These are phyloP conservation scores for Drosophila busckii DNA, from an alignment of 1,140 invertebrate species.

Conservation along the genomic window DNA sequence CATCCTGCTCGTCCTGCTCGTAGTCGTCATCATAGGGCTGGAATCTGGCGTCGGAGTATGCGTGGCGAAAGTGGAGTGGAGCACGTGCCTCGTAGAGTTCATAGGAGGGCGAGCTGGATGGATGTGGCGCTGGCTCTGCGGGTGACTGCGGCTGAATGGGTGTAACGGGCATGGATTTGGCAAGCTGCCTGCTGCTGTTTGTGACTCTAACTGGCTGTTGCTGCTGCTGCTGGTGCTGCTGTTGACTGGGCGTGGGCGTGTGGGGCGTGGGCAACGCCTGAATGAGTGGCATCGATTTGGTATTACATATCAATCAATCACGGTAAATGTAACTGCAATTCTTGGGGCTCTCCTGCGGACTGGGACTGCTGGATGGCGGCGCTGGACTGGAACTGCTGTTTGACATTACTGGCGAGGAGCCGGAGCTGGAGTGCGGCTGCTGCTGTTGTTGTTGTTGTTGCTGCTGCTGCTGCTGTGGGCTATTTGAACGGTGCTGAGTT, in stretches of 20 bases:
- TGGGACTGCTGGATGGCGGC: constrained; percentile 78
- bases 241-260: constrained; percentile 20
- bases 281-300: constrained; percentile 79
- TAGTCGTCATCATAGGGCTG: constrained; percentile 14
- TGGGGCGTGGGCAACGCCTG: constrained; percentile 54
- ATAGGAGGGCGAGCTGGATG: constrained; percentile 49
- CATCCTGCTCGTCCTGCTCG: constrained; percentile 12
- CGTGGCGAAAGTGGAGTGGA: constrained; percentile 20
- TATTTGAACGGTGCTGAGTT: constrained; percentile 79
- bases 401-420: constrained; percentile 78
- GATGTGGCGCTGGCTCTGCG: constrained; percentile 32
- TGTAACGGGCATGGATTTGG: constrained; percentile 75
- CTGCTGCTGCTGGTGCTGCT: constrained; percentile 14
- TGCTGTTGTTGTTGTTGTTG: constrained; percentile 48
- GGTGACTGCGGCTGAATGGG: constrained; percentile 70
- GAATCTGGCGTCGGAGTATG: constrained; percentile 39
- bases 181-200: constrained; percentile 37
- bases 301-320: constrained; percentile 79
- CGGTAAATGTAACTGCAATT: constrained; percentile 79
- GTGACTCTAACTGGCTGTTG: constrained; percentile 17
- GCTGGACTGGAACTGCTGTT: constrained; percentile 79
- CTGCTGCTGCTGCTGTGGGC: constrained; percentile 68
- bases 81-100: constrained; percentile 49
- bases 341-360: constrained; percentile 79
- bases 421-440: constrained; percentile 74